A percentile compares a stretch with the other conserved stretches of the same genome.
These are phyloP conservation scores for Empidonax alnorum DNA, from an alignment of 2,113 vertebrate species.

Conservation along the genomic window DNA sequence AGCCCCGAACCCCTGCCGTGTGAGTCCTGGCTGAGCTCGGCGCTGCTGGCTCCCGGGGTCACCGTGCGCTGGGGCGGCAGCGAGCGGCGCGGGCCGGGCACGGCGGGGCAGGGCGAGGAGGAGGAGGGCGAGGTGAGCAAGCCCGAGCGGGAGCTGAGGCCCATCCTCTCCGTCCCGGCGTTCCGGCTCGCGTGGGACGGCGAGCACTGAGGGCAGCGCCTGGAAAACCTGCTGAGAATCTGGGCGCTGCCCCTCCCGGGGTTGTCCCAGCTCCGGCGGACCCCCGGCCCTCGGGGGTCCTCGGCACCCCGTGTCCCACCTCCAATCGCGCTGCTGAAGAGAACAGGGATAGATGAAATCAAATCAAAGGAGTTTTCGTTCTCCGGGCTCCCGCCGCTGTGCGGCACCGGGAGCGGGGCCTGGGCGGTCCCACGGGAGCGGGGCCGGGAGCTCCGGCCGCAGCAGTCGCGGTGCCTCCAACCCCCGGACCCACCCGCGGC, in stretches of 20 bases:
- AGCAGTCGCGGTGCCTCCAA: not conserved
- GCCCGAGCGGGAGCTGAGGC: not conserved
- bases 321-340: not conserved
- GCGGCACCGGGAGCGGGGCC: not conserved
- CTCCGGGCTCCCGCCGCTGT: not conserved
- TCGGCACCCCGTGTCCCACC: not conserved
- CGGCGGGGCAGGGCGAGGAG: rapidly evolving
- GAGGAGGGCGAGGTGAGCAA: not conserved
- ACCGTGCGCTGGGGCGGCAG: slow-evolving; percentile 21
- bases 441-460: not conserved
- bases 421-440: not conserved
- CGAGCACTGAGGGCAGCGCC: not conserved
- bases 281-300: not conserved
- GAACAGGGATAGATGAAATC: not conserved
- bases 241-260: not conserved
- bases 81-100: not conserved
- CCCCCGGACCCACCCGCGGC: not conserved
- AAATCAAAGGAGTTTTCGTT: not conserved
- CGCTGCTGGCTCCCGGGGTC: slow-evolving; percentile 71
- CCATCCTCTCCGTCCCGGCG: not conserved
- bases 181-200: not conserved
- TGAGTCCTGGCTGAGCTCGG: slow-evolving; percentile 44
- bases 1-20: not conserved
- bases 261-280: no score
- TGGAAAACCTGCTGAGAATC: not conserved